Evolutionary conservation across 2,888 invertebrate genomes (phyloP).

Genomic region (Neria commutata): DNA sequence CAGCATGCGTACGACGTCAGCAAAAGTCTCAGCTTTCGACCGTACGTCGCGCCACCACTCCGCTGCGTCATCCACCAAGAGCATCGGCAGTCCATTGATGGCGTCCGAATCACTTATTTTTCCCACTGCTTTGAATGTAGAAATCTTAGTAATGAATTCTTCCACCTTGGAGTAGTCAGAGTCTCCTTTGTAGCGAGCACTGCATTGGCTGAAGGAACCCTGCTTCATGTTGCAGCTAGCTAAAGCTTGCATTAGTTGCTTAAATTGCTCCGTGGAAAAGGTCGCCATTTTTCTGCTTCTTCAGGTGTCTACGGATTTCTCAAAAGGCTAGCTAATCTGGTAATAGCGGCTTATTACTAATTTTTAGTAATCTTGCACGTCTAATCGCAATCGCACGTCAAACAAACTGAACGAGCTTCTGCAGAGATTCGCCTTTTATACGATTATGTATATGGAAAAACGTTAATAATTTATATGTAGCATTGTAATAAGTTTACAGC

Average conservation of each 20-base stretch:
- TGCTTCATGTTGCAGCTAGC: no score
- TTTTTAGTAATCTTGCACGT: no score
- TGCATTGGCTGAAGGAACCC: conserved; percentile 10
- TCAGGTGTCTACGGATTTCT: not conserved
- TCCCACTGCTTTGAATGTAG: conserved; percentile 22
- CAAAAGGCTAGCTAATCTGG: no score
- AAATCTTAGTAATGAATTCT: conserved; percentile 27
- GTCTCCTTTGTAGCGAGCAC: conserved; percentile 22
- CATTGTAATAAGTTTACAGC: no score
- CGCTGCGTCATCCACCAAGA: conserved; percentile 23
- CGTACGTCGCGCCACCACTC: conserved; percentile 26
- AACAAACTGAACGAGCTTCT: no score
- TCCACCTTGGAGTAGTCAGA: conserved; percentile 22
- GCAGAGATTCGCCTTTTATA: no score
- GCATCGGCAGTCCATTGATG: conserved; percentile 29
- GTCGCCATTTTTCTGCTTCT: conserved; percentile 4
- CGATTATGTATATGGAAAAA: no score
- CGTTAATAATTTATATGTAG: no score
- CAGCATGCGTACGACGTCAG: conserved; percentile 8
- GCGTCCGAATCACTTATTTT: no score
- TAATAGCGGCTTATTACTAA: no score
- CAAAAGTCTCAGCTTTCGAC: not conserved
- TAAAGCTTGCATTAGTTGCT: conserved; percentile 14
- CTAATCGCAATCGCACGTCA: no score
- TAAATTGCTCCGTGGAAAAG: conserved; percentile 13